Evolutionary conservation across 2,888 invertebrate species (phyloP), one percentile per base, ranked within the genome.

Genomic region (Lapara coniferarum): DNA sequence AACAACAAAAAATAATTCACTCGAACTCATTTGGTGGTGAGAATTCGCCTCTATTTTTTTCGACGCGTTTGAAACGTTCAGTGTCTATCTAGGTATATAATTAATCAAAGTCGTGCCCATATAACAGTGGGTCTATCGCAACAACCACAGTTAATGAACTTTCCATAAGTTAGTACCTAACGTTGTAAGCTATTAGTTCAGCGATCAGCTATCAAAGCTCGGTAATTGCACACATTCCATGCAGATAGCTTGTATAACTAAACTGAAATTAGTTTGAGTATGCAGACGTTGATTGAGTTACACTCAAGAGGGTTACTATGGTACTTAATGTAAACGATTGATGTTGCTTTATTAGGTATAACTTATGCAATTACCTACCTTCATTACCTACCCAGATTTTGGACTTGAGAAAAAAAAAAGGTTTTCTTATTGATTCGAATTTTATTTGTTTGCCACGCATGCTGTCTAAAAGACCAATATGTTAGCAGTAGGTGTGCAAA

Each of bases 131-230:
- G 12, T 19, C 55, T 4, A 19, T 16, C 55, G 59, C 58, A 46
- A n/a, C 46, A 59, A 46, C 58, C 44, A 16, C 49, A 49, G 63
- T 63, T 49, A 44, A 12, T 19, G 16, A 63, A 49, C 59, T 63
- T 63, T 19, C 12, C 59, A 49, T 63, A 63, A 49, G 49, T 63
- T 63, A 19, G 19, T 63, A 49, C 13, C 13, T 63, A 49, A 19
- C 49, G 66, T 25, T 37, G 37, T 30, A 59, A 67, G 69, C 72
- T 70, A 75, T 76, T 78, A 76, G 59, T 69, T 72, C 63, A 70
- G 66, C 72, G 68, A 78, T 78, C 77, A 71, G 66, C 25, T 72
- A n/a, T n/a, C 71, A 78, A 78, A 63, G 75, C 70, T 71, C 57
- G n/a, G 70, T 74, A 75, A 78, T 77, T 68, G 67, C 67, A 53